Evolutionary conservation across 2,113 vertebrate genomes (phyloP).

Genomic region (Neodontobutis hainanensis): DNA sequence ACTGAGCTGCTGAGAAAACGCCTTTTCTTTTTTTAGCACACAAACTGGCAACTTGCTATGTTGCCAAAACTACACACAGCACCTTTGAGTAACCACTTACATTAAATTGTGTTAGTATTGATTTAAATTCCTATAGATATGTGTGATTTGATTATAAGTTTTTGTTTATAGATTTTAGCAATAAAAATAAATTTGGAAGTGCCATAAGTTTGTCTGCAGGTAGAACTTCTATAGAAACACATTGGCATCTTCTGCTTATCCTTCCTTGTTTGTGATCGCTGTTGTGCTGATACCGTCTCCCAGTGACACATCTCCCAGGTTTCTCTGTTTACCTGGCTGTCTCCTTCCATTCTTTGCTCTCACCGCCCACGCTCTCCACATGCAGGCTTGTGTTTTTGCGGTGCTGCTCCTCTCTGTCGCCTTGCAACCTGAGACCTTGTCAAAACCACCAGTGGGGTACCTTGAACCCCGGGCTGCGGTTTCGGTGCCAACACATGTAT

Average conservation of each 20-base stretch:
- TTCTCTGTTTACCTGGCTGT: constrained; percentile 11
- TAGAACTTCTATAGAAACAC: constrained; percentile 9
- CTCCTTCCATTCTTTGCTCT: constrained; percentile 12
- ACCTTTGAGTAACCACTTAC: too few species aligned
- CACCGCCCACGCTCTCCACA: constrained; percentile 27
- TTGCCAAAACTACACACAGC: too few species aligned
- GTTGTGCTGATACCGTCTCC: constrained; percentile 17
- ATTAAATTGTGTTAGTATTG: too few species aligned
- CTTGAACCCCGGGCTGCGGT: constrained; percentile 35
- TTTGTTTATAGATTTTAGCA: too few species aligned
- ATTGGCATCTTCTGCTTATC: constrained; percentile 16
- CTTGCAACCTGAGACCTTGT: constrained; percentile 39
- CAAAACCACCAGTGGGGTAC: constrained; percentile 29
- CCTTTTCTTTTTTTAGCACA: too few species aligned
- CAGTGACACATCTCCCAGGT: constrained; percentile 15
- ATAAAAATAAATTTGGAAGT: not conserved
- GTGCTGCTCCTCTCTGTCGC: constrained; percentile 38
- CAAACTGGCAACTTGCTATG: too few species aligned
- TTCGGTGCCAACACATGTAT: constrained; percentile 48
- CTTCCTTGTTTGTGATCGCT: constrained; percentile 12
- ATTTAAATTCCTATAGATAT: too few species aligned
- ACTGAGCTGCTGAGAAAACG: too few species aligned
- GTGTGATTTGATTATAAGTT: too few species aligned
- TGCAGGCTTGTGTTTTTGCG: constrained; percentile 24
- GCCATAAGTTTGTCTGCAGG: constrained; percentile 5